Percentiles rank a stretch among this genome's conserved stretches.
Evolutionary conservation across 2,888 invertebrate genomes (phyloP).

Genomic region (Nemotelus pantherinus): DNA sequence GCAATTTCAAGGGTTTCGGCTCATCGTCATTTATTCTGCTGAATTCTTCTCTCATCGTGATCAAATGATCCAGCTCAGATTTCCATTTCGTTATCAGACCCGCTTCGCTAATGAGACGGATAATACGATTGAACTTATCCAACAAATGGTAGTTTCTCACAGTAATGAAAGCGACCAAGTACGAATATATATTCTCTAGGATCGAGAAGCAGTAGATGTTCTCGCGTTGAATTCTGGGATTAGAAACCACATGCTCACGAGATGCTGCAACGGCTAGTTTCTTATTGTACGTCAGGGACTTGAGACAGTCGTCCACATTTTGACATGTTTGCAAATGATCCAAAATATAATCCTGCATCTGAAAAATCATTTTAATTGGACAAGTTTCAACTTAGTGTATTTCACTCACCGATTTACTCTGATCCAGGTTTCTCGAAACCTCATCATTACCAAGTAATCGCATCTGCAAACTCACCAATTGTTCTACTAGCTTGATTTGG

Average conservation of each 20-base stretch:
- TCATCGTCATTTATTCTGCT: neutral
- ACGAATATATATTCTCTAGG: slow-evolving; percentile 61
- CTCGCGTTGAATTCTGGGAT: slow-evolving; percentile 59
- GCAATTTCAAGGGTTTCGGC: slow-evolving; percentile 53
- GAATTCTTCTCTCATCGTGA: slow-evolving; percentile 54
- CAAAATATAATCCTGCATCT: slow-evolving; percentile 61
- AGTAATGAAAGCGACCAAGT: slow-evolving; percentile 60
- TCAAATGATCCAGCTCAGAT: slow-evolving; percentile 58
- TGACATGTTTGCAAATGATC: slow-evolving; percentile 59
- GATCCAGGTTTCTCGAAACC: slow-evolving; percentile 58
- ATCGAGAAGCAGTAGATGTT: slow-evolving; percentile 61
- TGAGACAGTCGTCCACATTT: slow-evolving; percentile 61
- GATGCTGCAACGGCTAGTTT: slow-evolving; percentile 60
- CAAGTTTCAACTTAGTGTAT: neutral
- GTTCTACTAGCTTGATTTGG: slow-evolving; percentile 57
- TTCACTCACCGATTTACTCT: slow-evolving; percentile 58
- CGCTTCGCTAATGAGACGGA: slow-evolving; percentile 61
- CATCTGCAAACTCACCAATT: slow-evolving; percentile 58
- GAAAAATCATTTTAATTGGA: neutral
- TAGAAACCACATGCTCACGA: slow-evolving; percentile 60
- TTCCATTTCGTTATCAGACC: slow-evolving; percentile 63
- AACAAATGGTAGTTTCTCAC: slow-evolving; percentile 61
- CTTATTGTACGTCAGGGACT: slow-evolving; percentile 55
- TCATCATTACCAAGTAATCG: slow-evolving; percentile 59
- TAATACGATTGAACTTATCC: slow-evolving; percentile 60